These are phyloP conservation scores for Colletes gigas DNA, from an alignment of 1,140 invertebrate species.

Conservation along the genomic window DNA sequence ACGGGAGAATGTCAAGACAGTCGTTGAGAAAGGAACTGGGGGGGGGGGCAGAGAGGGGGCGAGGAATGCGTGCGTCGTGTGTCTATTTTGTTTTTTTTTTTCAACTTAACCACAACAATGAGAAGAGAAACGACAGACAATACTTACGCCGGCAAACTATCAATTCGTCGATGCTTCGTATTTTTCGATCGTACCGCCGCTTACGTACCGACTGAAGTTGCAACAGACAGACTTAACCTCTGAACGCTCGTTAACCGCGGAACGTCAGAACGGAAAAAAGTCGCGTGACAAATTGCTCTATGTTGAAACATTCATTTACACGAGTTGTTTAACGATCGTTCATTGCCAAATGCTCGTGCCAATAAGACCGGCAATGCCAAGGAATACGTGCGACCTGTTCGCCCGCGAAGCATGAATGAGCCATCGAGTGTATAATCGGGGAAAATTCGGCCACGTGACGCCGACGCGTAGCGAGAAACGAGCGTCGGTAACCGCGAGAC, in stretches of 20 bases:
- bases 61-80: background rate
- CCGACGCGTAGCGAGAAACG: background rate
- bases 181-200: background rate
- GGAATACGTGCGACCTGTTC: slow-evolving; percentile 35
- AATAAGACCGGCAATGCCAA: slow-evolving; percentile 31
- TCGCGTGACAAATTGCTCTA: background rate
- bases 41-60: background rate
- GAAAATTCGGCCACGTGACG: slow-evolving; percentile 29
- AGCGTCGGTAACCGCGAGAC: background rate
- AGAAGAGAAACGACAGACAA: too few relatives aligned
- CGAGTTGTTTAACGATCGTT: slow-evolving; percentile 2
- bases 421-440: background rate
- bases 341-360: slow-evolving; percentile 3
- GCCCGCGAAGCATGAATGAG: slow-evolving; percentile 16
- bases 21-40: background rate
- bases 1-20: background rate
- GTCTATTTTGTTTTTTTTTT: background rate
- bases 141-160: background rate
- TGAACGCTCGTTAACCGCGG: background rate
- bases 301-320: slow-evolving; percentile 25
- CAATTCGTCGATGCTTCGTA: background rate
- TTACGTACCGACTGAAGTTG: background rate
- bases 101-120: too few relatives aligned
- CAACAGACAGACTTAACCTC: background rate
- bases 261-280: background rate